Evolutionary conservation across 2,113 vertebrate genomes (phyloP), one percentile per base, ranked within the genome.

Genomic region (Notothenia rossii): DNA sequence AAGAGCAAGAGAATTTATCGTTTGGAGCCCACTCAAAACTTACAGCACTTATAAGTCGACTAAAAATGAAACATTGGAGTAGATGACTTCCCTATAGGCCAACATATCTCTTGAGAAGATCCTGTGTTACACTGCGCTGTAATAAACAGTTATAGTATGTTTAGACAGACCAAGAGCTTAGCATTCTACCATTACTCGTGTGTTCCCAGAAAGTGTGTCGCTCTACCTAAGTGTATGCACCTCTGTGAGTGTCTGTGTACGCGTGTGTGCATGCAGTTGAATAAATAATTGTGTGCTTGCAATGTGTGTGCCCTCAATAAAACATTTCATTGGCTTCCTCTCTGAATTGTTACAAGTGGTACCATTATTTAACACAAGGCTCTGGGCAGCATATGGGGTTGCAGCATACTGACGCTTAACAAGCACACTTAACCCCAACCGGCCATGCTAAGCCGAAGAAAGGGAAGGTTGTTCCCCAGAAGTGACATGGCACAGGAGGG

Each of bases 311-410:
- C 60, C 79, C 70, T 88, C 75, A 92, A 83, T 91, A 89, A 91
- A 92, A 92, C 40, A 79, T 90, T 89, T 89, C 85, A 91, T 53
- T 84, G 88, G 77, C 75, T 89, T 91, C 88, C 88, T 88, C 87
- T 65, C 81, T 77, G 85, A 93, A 94, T 91, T 93, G 87, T 92
- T 91, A 91, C 87, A 92, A 92, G 91, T 78, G 81, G 66, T 83
- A 81, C 85, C 82, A 81, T 91, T 92, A 86, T 92, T 91, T 79
- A 83, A 86, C 61, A 81, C 71, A 77, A 55, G 84, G 65, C 74
- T 82, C 66, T 68, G 90, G 83, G 86, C 79, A 75, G 83, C 72
- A 36, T 72, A 72, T 66, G 66, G 75, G 87, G 77, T 75, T 73
- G 74, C 83, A 81, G 72, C 76, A 61, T 33, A 54, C 71, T 29